Conservation (phyloP, 2,113 vertebrate genomes). For the Anhinga anhinga region DNA sequence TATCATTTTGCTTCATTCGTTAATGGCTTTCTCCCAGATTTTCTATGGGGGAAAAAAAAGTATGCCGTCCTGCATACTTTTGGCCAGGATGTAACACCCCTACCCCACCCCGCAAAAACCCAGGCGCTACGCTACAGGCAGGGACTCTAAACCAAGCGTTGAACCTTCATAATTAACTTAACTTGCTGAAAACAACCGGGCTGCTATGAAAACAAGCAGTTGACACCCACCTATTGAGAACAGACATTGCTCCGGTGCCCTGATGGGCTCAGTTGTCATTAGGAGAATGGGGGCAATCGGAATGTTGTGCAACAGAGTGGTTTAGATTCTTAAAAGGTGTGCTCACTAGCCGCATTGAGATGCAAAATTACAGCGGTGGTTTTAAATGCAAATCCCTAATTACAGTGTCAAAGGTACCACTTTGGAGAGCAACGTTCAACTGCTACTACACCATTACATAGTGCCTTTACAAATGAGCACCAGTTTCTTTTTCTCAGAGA, state of each 20-base stretch:
- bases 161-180: accelerated
- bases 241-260: not conserved
- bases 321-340: not conserved
- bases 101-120: accelerated
- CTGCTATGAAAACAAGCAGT: accelerated
- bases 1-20: not conserved
- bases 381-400: not conserved
- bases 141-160: accelerated
- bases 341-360: accelerated
- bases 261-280: accelerated
- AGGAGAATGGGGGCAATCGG: not conserved
- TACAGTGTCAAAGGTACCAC: not conserved
- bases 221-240: accelerated
- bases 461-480: accelerated
- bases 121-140: not conserved
- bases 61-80: not conserved
- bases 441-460: accelerated
- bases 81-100: not conserved
- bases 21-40: not conserved
- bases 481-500: not conserved
- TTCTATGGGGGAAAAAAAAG: not conserved
- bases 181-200: accelerated
- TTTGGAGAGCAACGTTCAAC: not conserved
- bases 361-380: not conserved
- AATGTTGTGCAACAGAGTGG: not conserved